Evolutionary conservation across 2,797 vertebrate species (phyloP).

Genomic region (Cuniculus paca): DNA sequence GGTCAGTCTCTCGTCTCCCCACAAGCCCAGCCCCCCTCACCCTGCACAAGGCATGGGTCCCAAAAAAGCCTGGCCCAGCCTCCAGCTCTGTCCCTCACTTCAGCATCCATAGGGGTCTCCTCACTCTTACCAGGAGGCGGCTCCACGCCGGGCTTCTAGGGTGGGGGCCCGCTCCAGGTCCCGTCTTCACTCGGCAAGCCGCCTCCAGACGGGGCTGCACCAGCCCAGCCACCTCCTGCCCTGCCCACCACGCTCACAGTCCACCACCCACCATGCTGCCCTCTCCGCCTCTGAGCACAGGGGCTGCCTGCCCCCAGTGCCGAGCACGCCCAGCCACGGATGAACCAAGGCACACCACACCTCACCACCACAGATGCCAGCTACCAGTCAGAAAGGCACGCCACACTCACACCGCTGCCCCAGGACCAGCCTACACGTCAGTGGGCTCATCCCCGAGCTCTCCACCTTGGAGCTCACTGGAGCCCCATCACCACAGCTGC

Average conservation of each 20-base stretch:
- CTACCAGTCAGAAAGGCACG: background rate
- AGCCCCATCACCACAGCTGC: too few relatives aligned
- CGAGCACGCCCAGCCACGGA: background rate
- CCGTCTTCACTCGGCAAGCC: background rate
- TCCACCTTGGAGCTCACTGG: background rate
- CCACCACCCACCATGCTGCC: background rate
- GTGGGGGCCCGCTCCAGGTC: background rate
- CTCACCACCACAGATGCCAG: fast-evolving
- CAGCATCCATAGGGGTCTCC: background rate
- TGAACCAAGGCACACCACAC: fast-evolving
- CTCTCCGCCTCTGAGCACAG: background rate
- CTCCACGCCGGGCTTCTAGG: background rate
- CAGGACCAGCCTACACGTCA: background rate
- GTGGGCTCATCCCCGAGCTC: background rate
- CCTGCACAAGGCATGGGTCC: background rate
- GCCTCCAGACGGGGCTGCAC: background rate
- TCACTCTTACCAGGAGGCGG: too few relatives aligned
- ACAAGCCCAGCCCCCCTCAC: fast-evolving
- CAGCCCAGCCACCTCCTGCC: background rate
- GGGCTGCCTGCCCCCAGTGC: background rate
- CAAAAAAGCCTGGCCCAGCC: background rate
- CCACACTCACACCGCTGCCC: fast-evolving
- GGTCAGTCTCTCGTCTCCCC: fast-evolving
- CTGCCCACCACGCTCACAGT: background rate
- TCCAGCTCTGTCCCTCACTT: background rate